A percentile compares a stretch with the other conserved stretches of the same genome.
phyloP scores from a whole-genome alignment of 2,888 invertebrate genomes.

The Pseudanteris insignis region DNA sequence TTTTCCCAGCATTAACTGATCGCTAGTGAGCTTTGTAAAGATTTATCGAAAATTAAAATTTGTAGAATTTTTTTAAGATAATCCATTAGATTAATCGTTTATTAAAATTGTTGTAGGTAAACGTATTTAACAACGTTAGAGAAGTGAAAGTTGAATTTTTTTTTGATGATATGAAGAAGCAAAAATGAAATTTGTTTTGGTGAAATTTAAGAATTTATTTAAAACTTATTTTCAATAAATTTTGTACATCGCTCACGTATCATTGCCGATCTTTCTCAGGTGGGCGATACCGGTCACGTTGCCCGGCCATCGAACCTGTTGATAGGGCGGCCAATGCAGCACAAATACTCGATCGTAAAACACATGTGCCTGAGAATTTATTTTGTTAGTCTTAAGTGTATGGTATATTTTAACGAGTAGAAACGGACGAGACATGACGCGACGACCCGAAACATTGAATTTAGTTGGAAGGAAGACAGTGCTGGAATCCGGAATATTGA shows the following conservation, averaged over 20 bases:
- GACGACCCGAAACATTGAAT: constrained; percentile 28
- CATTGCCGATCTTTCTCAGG: too few relatives aligned
- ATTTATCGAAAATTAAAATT: constrained; percentile 11
- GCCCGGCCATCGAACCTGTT: too few relatives aligned
- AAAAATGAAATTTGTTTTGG: too few relatives aligned
- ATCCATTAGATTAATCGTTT: background rate
- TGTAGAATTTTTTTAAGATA: background rate
- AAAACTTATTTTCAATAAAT: constrained; percentile 11
- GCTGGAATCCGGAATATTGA: constrained; percentile 16
- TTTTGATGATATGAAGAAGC: too few relatives aligned
- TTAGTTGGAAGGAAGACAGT: constrained; percentile 27
- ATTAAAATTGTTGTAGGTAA: background rate
- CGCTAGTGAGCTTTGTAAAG: constrained; percentile 18
- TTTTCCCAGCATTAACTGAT: constrained; percentile 37
- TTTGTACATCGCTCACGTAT: constrained; percentile 14
- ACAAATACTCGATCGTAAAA: constrained; percentile 47
- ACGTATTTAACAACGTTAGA: background rate
- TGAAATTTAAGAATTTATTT: background rate
- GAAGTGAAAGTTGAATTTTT: too few relatives aligned
- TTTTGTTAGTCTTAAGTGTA: constrained; percentile 46
- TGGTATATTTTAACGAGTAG: constrained; percentile 38
- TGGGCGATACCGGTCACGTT: too few relatives aligned
- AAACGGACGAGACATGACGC: constrained; percentile 34
- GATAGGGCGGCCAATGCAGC: constrained; percentile 34
- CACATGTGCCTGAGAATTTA: constrained; percentile 53